Evolutionary conservation across 2,113 vertebrate species (phyloP).

Genomic region (Marmota monax): DNA sequence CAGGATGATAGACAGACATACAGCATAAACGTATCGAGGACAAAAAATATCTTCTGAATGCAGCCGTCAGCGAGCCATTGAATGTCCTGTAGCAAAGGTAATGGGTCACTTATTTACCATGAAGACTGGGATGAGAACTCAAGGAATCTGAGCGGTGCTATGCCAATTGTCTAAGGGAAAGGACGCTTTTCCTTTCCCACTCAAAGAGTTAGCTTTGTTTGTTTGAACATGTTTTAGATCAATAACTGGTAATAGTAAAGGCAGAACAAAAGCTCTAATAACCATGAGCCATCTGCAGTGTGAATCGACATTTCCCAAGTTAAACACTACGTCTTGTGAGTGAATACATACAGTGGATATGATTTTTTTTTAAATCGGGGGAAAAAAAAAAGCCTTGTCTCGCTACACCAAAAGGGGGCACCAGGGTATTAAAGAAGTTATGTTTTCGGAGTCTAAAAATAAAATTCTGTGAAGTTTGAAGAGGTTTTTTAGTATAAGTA

Average conservation of each 20-base stretch:
- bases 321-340: conserved; percentile 85
- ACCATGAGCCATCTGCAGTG: conserved; percentile 69
- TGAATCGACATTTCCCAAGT: conserved; percentile 81
- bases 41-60: conserved; percentile 84
- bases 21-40: conserved; percentile 83
- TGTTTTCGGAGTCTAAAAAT: conserved; percentile 71
- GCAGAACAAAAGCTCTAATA: conserved; percentile 73
- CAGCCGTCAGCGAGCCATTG: conserved; percentile 83
- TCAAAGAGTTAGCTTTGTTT: conserved; percentile 65
- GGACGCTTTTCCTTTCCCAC: conserved; percentile 76
- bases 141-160: conserved; percentile 66
- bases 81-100: conserved; percentile 88
- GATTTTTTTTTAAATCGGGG: conserved; percentile 56
- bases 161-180: conserved; percentile 75
- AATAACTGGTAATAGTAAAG: conserved; percentile 75
- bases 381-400: conserved; percentile 84
- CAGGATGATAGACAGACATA: conserved; percentile 80
- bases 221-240: conserved; percentile 77
- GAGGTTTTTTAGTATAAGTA: not conserved
- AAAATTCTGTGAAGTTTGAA: conserved; percentile 79
- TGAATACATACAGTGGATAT: conserved; percentile 75
- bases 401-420: conserved; percentile 89
- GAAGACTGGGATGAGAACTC: conserved; percentile 71
- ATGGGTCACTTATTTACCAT: conserved; percentile 83
- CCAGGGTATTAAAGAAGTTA: conserved; percentile 86